A percentile compares a stretch with the other conserved stretches of the same genome.
Evolutionary conservation across 2,113 vertebrate genomes (phyloP).

Genomic region (Pterocles burchelli): DNA sequence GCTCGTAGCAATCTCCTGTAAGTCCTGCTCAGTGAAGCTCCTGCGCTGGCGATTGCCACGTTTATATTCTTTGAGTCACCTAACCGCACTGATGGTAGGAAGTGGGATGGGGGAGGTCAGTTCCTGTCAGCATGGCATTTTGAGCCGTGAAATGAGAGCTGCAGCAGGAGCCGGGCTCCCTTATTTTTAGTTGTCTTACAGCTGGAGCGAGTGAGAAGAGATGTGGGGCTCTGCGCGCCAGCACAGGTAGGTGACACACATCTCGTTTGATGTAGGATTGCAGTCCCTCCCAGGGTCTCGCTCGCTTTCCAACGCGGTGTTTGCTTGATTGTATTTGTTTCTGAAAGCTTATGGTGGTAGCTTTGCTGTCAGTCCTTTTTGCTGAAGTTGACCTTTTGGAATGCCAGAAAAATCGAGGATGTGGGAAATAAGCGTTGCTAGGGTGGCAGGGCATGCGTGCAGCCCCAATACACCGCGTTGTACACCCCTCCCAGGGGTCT

Average conservation of each 20-base stretch:
- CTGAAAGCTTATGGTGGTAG: not conserved
- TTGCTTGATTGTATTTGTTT: not conserved
- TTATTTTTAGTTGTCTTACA: not conserved
- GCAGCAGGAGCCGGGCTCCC: conserved; percentile 37
- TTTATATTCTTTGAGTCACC: not conserved
- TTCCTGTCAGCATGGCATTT: conserved; percentile 30
- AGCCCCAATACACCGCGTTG: rapidly evolving
- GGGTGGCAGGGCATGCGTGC: rapidly evolving
- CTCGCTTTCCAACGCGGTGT: not conserved
- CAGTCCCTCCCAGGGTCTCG: not conserved
- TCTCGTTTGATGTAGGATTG: not conserved
- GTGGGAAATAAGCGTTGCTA: rapidly evolving
- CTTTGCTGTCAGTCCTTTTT: not conserved
- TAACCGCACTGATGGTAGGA: not conserved
- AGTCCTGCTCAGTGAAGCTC: not conserved
- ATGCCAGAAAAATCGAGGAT: not conserved
- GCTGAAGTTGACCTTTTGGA: not conserved
- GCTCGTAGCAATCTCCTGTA: not conserved
- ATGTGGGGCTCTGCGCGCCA: not conserved
- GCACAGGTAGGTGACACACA: conserved; percentile 18
- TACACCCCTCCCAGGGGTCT: rapidly evolving
- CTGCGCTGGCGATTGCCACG: not conserved
- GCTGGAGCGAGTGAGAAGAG: not conserved
- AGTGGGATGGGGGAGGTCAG: not conserved
- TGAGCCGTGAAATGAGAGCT: conserved; percentile 14